phyloP scores from a whole-genome alignment of 2,888 invertebrate genomes.

The Lycaena phlaeas region DNA sequence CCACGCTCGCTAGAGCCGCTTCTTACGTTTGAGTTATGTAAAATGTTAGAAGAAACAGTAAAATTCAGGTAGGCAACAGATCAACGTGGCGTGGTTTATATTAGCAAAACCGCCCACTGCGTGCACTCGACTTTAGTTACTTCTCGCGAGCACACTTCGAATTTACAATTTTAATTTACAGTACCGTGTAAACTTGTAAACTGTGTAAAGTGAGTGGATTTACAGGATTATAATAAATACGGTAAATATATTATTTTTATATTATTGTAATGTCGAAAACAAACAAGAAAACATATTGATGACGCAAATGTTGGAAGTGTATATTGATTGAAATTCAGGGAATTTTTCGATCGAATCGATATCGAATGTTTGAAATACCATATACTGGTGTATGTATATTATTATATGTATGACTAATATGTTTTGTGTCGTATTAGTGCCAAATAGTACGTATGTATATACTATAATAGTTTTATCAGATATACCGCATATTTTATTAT shows the following conservation, averaged over 20 bases:
- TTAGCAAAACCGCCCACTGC: not conserved
- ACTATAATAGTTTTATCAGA: too few species aligned
- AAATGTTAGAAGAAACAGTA: not conserved
- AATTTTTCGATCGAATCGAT: too few species aligned
- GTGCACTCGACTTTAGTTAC: not conserved
- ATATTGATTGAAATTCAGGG: too few species aligned
- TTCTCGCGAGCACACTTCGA: not conserved
- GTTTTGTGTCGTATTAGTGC: too few species aligned
- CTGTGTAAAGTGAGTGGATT: slow-evolving; percentile 1
- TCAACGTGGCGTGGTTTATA: not conserved
- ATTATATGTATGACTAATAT: too few species aligned
- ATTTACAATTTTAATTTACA: not conserved
- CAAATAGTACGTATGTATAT: too few species aligned
- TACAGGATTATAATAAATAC: not conserved
- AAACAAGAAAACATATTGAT: too few species aligned
- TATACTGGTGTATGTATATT: too few species aligned
- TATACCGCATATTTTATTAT: too few species aligned
- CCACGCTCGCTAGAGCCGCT: not conserved
- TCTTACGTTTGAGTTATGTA: not conserved
- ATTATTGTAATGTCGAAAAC: not conserved
- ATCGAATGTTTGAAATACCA: too few species aligned
- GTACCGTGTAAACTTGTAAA: not conserved
- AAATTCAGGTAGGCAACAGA: slow-evolving; percentile 7
- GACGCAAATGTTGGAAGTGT: too few species aligned
- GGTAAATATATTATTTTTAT: not conserved